These are phyloP conservation scores for Helicoverpa zea DNA, from an alignment of 1,140 invertebrate species.

Conservation along the genomic window DNA sequence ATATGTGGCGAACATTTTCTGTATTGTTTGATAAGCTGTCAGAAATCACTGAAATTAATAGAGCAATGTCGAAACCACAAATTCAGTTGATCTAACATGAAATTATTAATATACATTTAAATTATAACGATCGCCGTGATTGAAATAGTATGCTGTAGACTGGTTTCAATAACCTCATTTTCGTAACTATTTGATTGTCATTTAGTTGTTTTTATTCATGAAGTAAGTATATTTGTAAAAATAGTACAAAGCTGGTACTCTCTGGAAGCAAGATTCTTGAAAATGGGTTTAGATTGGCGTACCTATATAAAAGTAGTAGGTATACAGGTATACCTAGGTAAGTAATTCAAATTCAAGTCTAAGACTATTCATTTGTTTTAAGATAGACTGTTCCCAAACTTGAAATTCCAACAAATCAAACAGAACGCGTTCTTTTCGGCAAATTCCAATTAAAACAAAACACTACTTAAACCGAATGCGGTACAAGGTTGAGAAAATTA, in stretches of 20 bases:
- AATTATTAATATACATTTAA: conserved; percentile 18
- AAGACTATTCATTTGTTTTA: too few relatives aligned
- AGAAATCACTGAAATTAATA: conserved; percentile 2
- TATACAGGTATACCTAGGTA: too few relatives aligned
- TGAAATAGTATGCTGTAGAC: background rate
- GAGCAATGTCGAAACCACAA: conserved; percentile 19
- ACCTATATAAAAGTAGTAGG: too few relatives aligned
- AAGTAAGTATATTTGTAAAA: too few relatives aligned
- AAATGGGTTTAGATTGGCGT: too few relatives aligned
- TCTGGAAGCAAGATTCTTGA: too few relatives aligned
- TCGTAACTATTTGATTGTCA: background rate
- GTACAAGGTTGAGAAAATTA: conserved; percentile 38
- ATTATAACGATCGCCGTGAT: background rate
- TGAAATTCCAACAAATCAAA: conserved; percentile 16
- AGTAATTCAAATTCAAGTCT: too few relatives aligned
- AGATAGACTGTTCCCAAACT: background rate
- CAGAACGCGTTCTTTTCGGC: too few relatives aligned
- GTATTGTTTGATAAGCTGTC: conserved; percentile 20
- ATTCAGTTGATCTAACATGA: conserved; percentile 10
- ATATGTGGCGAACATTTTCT: conserved; percentile 17
- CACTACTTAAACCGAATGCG: conserved; percentile 30
- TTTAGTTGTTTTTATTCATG: background rate
- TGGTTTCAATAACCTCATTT: background rate
- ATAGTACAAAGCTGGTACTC: background rate
- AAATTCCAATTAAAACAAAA: conserved; percentile 24